Evolutionary conservation across 2,113 vertebrate species (phyloP).

Genomic region (Muntiacus muntjak): DNA sequence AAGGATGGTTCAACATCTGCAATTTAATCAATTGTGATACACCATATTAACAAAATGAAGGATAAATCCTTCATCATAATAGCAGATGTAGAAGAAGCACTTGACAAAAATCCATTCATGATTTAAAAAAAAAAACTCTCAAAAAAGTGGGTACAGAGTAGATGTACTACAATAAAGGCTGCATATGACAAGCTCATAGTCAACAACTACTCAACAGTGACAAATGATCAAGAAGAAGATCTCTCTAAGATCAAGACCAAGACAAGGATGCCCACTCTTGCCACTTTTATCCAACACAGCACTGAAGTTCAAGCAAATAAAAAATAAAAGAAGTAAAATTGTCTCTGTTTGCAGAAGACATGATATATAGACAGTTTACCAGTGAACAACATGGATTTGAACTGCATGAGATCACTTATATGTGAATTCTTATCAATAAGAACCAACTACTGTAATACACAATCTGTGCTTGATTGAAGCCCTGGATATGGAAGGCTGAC

Average conservation of each 20-base stretch:
- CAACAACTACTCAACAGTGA: background rate
- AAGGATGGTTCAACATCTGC: background rate
- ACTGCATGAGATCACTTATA: background rate
- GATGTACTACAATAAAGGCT: background rate
- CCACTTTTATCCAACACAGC: background rate
- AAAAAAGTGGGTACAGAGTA: background rate
- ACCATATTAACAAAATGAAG: background rate
- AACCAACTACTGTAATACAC: background rate
- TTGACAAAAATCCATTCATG: background rate
- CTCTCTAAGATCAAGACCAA: background rate
- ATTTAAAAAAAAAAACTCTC: background rate
- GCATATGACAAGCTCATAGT: background rate
- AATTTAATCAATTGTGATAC: background rate
- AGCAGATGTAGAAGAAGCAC: background rate
- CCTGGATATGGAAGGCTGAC: background rate
- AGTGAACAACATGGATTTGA: background rate
- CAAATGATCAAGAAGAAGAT: background rate
- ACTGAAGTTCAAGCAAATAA: background rate
- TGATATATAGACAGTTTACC: background rate
- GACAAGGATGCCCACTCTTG: background rate
- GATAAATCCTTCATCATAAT: background rate
- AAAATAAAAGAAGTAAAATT: background rate
- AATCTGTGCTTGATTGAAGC: background rate
- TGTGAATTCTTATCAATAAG: background rate
- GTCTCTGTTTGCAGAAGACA: background rate